These are phyloP conservation scores for Patella ulyssiponensis DNA, from an alignment of 2,888 invertebrate genomes.

Conservation along the genomic window DNA sequence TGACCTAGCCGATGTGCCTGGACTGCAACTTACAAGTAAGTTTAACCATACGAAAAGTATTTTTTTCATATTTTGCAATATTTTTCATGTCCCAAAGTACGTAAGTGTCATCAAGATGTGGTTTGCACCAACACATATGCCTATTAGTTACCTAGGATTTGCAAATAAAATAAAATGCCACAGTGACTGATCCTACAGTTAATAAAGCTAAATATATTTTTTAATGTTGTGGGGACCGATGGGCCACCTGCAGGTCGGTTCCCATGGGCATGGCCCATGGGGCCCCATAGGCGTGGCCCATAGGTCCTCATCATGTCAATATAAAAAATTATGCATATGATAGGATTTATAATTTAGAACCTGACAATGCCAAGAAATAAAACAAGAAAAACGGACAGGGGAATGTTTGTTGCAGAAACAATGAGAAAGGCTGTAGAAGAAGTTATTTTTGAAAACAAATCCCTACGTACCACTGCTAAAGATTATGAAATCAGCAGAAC, in stretches of 20 bases:
- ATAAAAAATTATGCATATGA: background rate
- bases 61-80: background rate
- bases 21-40: too few relatives aligned
- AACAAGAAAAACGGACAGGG: background rate
- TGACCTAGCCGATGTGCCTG: background rate
- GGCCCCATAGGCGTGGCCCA: background rate
- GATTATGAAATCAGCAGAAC: background rate
- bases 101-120: background rate
- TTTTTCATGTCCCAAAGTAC: background rate
- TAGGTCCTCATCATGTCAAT: background rate
- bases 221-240: background rate
- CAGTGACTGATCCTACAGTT: background rate
- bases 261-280: background rate
- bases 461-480: background rate
- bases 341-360: background rate
- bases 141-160: background rate
- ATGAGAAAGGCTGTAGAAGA: background rate
- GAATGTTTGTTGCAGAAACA: conserved; percentile 2
- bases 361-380: conserved; percentile 4
- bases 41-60: too few relatives aligned
- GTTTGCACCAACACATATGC: background rate
- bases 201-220: background rate
- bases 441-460: background rate
- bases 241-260: background rate
- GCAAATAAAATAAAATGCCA: background rate